These are phyloP conservation scores for Gastrophysa polygoni DNA, from an alignment of 2,888 invertebrate genomes.

Conservation along the genomic window DNA sequence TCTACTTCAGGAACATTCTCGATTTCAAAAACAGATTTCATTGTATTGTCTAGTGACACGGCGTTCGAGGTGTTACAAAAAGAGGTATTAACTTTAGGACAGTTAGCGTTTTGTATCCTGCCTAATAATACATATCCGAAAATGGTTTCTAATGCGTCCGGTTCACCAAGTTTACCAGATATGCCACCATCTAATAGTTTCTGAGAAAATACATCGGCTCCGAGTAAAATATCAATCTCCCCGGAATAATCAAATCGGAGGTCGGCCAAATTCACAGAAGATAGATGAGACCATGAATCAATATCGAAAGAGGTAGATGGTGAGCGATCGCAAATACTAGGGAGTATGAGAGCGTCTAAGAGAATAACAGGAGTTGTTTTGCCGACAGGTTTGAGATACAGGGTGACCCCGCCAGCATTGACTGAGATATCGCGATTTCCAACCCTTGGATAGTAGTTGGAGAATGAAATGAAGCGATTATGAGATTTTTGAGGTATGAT, in stretches of 20 bases:
- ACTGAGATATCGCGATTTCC: background rate
- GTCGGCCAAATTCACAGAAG: too few species aligned
- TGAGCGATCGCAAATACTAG: background rate
- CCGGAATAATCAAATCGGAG: too few species aligned
- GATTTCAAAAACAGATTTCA: background rate
- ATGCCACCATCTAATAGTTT: too few species aligned
- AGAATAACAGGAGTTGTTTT: background rate
- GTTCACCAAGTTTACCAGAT: too few species aligned
- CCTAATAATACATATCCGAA: background rate
- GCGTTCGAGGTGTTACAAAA: background rate
- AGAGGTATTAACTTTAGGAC: background rate
- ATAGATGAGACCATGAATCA: too few species aligned
- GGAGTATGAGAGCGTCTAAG: slow-evolving; percentile 3
- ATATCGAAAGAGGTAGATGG: background rate
- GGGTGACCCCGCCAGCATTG: background rate
- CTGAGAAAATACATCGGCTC: too few species aligned
- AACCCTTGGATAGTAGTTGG: background rate
- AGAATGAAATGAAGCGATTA: background rate
- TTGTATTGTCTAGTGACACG: background rate
- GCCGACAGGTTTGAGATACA: background rate
- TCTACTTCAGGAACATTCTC: background rate
- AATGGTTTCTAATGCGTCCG: too few species aligned
- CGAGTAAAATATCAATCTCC: too few species aligned
- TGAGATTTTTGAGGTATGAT: background rate
- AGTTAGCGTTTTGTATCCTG: background rate